Evolutionary conservation across 2,113 vertebrate genomes (phyloP).

Genomic region (Nesoenas mayeri): DNA sequence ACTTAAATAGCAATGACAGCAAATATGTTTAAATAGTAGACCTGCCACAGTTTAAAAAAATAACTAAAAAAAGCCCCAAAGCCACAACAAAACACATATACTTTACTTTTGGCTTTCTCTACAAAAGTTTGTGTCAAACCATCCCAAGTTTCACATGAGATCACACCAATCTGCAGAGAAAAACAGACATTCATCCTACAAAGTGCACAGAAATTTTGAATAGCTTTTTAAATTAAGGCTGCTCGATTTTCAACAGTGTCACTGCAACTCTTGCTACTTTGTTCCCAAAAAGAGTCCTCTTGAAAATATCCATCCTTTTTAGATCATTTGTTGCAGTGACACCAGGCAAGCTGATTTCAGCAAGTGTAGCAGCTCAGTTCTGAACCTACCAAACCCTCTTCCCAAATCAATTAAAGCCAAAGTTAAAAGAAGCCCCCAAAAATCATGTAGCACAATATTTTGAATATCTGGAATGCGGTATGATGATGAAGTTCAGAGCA

Average conservation of each 20-base stretch:
- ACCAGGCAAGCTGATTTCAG: neutral
- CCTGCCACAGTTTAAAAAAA: neutral
- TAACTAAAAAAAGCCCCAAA: no score
- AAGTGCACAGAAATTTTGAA: neutral
- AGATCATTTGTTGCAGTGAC: neutral
- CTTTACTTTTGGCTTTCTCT: neutral
- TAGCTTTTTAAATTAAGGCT: neutral
- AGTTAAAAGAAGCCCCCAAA: neutral
- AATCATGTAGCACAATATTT: accelerated
- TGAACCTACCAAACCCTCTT: neutral
- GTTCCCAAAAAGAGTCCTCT: neutral
- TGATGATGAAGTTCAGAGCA: neutral
- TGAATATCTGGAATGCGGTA: neutral
- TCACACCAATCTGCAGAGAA: neutral
- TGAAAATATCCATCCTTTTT: neutral
- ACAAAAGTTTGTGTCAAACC: neutral
- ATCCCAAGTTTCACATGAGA: neutral
- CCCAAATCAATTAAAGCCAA: neutral
- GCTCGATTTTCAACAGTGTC: neutral
- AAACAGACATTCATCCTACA: neutral
- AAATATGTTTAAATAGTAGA: neutral
- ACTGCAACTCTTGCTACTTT: neutral
- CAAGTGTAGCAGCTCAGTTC: neutral
- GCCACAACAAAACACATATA: neutral
- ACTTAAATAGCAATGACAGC: neutral